Base-by-base conservation (phyloP, 2,888 invertebrate genomes). In the Chouioia cunea region DNA sequence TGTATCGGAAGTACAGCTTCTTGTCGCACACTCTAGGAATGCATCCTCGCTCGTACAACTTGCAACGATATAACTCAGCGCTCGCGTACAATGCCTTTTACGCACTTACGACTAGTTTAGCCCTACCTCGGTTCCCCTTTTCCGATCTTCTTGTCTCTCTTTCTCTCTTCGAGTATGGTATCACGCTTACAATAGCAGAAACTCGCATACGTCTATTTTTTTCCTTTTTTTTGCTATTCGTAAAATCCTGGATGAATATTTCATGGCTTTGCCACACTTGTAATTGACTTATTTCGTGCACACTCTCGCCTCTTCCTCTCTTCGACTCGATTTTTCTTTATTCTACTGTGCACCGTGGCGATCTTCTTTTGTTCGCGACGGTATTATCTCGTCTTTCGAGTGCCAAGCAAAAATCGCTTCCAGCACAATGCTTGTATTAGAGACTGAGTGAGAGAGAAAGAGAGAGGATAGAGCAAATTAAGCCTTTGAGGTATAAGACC, bases 261-360 rank as follows among this genome's bases (percentile, higher is more conserved):
- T 71, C 71, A 71, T 71, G 60, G 44, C 50, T 14, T 18, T 50
- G n/a, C 22, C 48, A 27, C 63, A 53, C 43, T 71, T 63, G 63
- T 63, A 71, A 71, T 71, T 71, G 71, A 71, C 71, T 71, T 66
- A 71, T 71, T 71, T 71, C 66, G 71, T 22, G 53, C 57, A 18
- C 15, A 27, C 4, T 57, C 36, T 6, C 50, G 16, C 54, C 23
- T 20, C 27, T 47, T 15, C 47, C 27, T n/a, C 54, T 18, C 18
- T 18, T 18, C 22, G 18, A 14, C 15, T 22, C 44, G 52, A 4
- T 27, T 1, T 22, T 15, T 46, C 22, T 64, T 63, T 58, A 44
- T 47, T 53, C 36, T 43, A 22, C n/a, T 22, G 20, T 48, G 1
- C 43, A 20, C 47, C 20, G 43, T 16, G 18, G 18, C 56, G 47